Conservation (phyloP, 2,888 invertebrate species). For the Agelastica alni region DNA sequence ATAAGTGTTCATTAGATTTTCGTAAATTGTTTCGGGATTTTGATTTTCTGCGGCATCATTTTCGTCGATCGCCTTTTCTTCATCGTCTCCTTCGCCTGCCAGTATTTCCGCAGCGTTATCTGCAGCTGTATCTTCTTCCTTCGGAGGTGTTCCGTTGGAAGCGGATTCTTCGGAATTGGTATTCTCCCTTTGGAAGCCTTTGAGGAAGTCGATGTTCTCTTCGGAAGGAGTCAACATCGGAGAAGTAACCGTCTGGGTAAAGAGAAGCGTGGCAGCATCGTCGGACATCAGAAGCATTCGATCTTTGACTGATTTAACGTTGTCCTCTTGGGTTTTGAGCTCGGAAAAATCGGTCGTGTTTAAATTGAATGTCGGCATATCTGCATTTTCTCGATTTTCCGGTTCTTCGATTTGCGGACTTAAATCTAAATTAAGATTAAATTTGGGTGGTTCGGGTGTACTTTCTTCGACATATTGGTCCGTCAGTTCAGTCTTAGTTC, state of each 20-base stretch:
- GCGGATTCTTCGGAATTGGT: conserved; percentile 37
- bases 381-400: conserved; percentile 23
- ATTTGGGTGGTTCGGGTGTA: conserved; percentile 15
- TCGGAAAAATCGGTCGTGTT: conserved; percentile 28
- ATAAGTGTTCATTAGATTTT: conserved; percentile 35
- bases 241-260: conserved; percentile 57
- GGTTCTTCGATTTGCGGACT: conserved; percentile 33
- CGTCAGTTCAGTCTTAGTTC: conserved; percentile 44
- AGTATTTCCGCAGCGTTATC: conserved; percentile 34
- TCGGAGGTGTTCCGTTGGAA: conserved; percentile 36
- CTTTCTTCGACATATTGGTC: conserved; percentile 44
- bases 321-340: conserved; percentile 26
- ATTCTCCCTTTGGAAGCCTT: conserved; percentile 50
- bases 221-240: conserved; percentile 57
- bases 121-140: conserved; percentile 27
- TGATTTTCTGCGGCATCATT: too few species aligned
- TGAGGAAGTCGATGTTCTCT: conserved; percentile 56
- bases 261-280: conserved; percentile 51
- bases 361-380: conserved; percentile 37
- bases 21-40: conserved; percentile 43
- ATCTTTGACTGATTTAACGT: conserved; percentile 48
- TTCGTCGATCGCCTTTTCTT: conserved; percentile 39
- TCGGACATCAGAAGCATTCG: conserved; percentile 55
- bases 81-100: conserved; percentile 16
- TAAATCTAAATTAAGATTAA: conserved; percentile 31